Evolutionary conservation across 2,113 vertebrate genomes (phyloP), one percentile per base, ranked within the genome.

Genomic region (Rhabdornis inornatus): DNA sequence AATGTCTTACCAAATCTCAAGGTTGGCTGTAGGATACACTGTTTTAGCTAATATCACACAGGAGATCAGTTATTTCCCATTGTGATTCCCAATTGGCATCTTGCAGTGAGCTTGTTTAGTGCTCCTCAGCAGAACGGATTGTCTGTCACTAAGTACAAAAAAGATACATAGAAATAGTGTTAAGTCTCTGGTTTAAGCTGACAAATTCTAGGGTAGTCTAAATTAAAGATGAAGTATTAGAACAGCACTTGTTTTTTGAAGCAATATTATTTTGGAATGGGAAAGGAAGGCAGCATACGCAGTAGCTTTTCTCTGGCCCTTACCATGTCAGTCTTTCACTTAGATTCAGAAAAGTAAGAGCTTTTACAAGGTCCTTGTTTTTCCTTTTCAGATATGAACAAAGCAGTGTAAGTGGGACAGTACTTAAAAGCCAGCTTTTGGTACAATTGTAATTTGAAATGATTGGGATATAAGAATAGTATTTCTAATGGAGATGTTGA

Each of bases 21-120:
- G 96, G 97, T 95, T 97, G 92, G 24, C 83, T 95, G 87, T 94
- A 98, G 97, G 95, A 97, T 90, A 88, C 44, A 81, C 4, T 18
- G 22, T 95, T 96, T 96, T 88, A 95, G 45, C 49, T 97, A 94
- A 95, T 93, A 95, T 92, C 91, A 92, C 93, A 93, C 83, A 83
- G 53, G 94, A 97, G 92, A 97, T 95, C 92, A 88, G 92, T 93
- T 94, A 77, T 97, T 97, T 96, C 95, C 97, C 86, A 87, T 95
- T 69, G 91, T 81, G 95, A 92, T 87, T 97, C 94, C 93, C 91
- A 52, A 44, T 23, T 86, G 94, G 83, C 87, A 91, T 91, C 80
- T 91, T 74, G 76, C 83, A 89, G 94, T 90, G 91, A 96, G 87
- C 87, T 95, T 97, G 94, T 97, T 97, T 97, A 96, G 82, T 78